Percentiles rank a stretch among this genome's conserved stretches.
phyloP scores from a whole-genome alignment of 2,113 vertebrate species.

The Melanerpes aurifrons region DNA sequence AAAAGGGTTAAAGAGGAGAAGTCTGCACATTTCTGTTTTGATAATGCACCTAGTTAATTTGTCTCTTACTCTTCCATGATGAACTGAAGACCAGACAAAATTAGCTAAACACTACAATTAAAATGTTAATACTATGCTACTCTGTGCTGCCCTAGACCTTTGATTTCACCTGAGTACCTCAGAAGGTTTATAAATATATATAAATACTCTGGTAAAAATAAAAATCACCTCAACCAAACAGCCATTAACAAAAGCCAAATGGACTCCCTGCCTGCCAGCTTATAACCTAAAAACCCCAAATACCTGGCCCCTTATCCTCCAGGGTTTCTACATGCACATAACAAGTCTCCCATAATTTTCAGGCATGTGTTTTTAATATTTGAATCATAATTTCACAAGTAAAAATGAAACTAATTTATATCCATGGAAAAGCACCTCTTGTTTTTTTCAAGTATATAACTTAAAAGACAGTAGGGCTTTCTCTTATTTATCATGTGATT shows the following conservation, averaged over 20 bases:
- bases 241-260: background rate
- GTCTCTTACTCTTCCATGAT: no score
- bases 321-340: background rate
- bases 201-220: no score
- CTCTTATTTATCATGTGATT: background rate
- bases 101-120: no score
- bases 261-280: no score
- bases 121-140: background rate
- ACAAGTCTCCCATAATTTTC: background rate
- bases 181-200: background rate
- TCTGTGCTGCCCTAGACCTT: background rate
- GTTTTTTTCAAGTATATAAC: background rate
- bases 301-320: background rate
- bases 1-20: no score
- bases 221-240: no score
- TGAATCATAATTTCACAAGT: background rate
- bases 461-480: background rate
- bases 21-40: no score
- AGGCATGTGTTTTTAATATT: no score
- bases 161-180: background rate
- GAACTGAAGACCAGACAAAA: no score
- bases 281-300: background rate
- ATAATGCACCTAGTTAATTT: no score
- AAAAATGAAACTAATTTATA: background rate
- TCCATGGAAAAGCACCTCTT: no score